phyloP scores from a whole-genome alignment of 2,888 invertebrate genomes.

The Perizoma affinitatum region DNA sequence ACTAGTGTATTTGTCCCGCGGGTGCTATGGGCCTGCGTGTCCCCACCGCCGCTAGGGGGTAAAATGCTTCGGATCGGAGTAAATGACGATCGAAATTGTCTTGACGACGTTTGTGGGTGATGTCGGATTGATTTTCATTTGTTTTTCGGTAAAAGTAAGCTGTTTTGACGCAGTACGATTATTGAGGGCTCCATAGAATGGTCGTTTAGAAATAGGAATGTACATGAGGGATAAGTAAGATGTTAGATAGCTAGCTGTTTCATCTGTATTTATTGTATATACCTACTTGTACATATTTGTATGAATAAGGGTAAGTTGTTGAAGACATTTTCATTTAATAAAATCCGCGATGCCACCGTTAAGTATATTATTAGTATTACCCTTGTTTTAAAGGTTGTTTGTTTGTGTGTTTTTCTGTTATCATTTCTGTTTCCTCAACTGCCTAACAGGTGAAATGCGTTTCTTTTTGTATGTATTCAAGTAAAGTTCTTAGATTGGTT shows the following conservation, averaged over 20 bases:
- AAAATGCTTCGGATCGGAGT: slow-evolving; percentile 40
- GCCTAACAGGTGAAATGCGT: too few relatives aligned
- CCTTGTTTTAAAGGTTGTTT: too few relatives aligned
- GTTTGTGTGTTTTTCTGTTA: too few relatives aligned
- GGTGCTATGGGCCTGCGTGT: slow-evolving; percentile 58
- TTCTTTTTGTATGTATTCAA: too few relatives aligned
- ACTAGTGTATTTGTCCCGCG: slow-evolving; percentile 78
- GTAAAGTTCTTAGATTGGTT: too few relatives aligned
- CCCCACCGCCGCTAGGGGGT: slow-evolving; percentile 49
- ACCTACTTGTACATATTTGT: too few relatives aligned
- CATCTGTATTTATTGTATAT: too few relatives aligned
- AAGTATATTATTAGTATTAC: too few relatives aligned
- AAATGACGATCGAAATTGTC: slow-evolving; percentile 60
- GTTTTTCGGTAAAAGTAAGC: slow-evolving; percentile 34
- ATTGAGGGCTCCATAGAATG: slow-evolving; percentile 5
- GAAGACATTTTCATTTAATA: neutral
- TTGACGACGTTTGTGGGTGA: slow-evolving; percentile 51
- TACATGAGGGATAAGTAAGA: slow-evolving; percentile 1
- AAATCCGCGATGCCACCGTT: neutral
- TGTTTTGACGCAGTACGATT: slow-evolving; percentile 11
- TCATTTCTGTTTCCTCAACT: too few relatives aligned
- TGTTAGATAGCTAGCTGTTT: too few relatives aligned
- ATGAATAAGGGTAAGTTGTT: neutral
- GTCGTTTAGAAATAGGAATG: slow-evolving; percentile 13
- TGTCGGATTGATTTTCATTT: slow-evolving; percentile 56